Evolutionary conservation across 2,888 invertebrate genomes (phyloP).

Genomic region (Silvanus unidentatus): DNA sequence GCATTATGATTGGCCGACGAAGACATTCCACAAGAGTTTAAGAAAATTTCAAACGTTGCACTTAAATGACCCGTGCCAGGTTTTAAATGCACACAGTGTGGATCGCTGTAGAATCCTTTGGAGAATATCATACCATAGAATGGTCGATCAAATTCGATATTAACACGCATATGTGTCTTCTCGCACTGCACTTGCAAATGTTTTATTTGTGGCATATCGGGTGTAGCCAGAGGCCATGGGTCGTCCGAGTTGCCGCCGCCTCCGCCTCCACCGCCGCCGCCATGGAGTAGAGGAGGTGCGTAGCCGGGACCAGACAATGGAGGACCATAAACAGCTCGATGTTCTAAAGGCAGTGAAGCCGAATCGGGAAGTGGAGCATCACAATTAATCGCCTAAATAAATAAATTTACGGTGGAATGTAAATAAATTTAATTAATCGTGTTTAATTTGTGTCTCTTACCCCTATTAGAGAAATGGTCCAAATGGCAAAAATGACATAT

Average conservation of each 20-base stretch:
- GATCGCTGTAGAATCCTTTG: conserved; percentile 87
- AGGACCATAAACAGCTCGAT: conserved; percentile 71
- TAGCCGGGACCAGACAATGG: conserved; percentile 50
- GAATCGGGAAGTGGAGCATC: conserved; percentile 75
- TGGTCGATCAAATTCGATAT: conserved; percentile 90
- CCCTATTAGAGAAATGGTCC: conserved; percentile 33
- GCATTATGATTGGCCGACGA: conserved; percentile 87
- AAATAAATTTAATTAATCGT: too few relatives aligned
- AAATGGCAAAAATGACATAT: conserved; percentile 29
- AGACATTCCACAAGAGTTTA: conserved; percentile 90
- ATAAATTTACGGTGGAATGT: too few relatives aligned
- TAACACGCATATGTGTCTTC: conserved; percentile 92
- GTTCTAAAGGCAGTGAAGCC: conserved; percentile 74
- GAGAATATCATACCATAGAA: conserved; percentile 96
- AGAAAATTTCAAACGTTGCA: conserved; percentile 88
- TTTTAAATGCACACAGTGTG: conserved; percentile 86
- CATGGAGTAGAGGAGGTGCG: conserved; percentile 39
- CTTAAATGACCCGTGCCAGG: conserved; percentile 86
- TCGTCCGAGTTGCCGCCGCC: conserved; percentile 58
- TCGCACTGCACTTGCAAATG: conserved; percentile 92
- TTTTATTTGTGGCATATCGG: conserved; percentile 90
- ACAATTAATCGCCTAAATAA: conserved; percentile 64
- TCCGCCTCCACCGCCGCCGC: conserved; percentile 42
- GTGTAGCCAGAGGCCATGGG: conserved; percentile 81
- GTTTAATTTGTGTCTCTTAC: conserved; percentile 24